Evolutionary conservation across 2,888 invertebrate genomes (phyloP).

Genomic region (Pseudococcus viburni): DNA sequence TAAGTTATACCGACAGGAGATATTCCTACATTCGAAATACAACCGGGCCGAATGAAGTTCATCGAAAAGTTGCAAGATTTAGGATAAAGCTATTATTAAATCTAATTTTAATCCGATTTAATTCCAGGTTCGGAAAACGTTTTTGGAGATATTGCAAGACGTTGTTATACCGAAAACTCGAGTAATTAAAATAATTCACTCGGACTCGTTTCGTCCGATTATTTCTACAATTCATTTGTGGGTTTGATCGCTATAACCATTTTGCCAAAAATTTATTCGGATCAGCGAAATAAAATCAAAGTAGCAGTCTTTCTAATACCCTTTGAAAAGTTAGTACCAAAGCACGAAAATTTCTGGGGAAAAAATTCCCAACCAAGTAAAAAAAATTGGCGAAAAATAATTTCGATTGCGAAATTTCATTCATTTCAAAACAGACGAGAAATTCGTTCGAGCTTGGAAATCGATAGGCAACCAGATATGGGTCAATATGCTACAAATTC

Average conservation of each 20-base stretch:
- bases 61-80: conserved; percentile 21
- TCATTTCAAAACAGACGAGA: conserved; percentile 68
- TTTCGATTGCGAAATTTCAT: conserved; percentile 67
- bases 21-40: neutral
- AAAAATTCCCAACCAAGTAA: neutral
- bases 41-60: neutral
- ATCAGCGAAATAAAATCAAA: neutral
- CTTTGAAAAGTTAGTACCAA: too few species aligned
- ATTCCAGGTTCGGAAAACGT: conserved; percentile 43
- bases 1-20: neutral
- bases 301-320: neutral
- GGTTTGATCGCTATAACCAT: neutral
- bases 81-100: conserved; percentile 43
- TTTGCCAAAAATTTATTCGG: neutral
- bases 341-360: too few species aligned
- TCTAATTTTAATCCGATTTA: conserved; percentile 48
- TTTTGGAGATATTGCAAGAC: neutral
- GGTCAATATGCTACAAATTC: neutral
- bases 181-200: conserved; percentile 32
- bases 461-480: conserved; percentile 68
- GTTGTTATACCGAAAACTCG: neutral
- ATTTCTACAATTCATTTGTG: neutral
- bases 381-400: conserved; percentile 67
- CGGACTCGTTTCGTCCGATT: neutral
- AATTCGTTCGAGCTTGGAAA: conserved; percentile 69